Evolutionary conservation across 2,888 invertebrate species (phyloP).

Genomic region (Machimus atricapillus): DNA sequence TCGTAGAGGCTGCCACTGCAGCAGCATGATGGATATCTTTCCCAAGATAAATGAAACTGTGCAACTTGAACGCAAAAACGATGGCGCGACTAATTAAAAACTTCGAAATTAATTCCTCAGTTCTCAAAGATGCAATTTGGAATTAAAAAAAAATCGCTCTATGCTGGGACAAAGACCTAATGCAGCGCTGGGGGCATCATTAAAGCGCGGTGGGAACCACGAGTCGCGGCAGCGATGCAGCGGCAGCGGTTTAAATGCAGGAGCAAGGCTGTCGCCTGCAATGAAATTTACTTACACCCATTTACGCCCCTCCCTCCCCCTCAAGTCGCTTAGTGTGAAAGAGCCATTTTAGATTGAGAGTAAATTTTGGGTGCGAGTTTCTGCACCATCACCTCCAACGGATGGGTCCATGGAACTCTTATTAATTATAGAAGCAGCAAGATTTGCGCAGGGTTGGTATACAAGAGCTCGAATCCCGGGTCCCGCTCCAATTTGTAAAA

Average conservation of each 20-base stretch:
- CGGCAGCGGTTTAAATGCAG: neutral
- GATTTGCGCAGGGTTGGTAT: neutral
- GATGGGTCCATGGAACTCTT: neutral
- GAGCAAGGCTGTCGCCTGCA: neutral
- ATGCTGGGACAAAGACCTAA: slow-evolving; percentile 31
- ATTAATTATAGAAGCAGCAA: neutral
- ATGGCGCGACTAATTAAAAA: slow-evolving; percentile 40
- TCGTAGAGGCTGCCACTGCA: neutral
- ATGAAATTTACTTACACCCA: neutral
- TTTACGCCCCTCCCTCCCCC: neutral
- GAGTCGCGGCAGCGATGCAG: neutral
- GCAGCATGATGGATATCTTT: slow-evolving; percentile 34
- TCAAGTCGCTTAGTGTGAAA: neutral
- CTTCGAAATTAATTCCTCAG: slow-evolving; percentile 36
- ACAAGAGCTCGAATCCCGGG: neutral
- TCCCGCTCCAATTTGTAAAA: neutral
- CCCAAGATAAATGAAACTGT: slow-evolving; percentile 36
- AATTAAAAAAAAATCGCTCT: slow-evolving; percentile 26
- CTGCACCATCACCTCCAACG: neutral
- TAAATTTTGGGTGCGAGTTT: neutral
- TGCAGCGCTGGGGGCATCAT: slow-evolving; percentile 19
- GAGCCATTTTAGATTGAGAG: neutral
- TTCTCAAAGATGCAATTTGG: slow-evolving; percentile 39
- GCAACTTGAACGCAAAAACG: slow-evolving; percentile 30
- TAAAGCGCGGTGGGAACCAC: neutral